Conservation (phyloP, 2,113 vertebrate species). For the Phyllostomus discolor region DNA sequence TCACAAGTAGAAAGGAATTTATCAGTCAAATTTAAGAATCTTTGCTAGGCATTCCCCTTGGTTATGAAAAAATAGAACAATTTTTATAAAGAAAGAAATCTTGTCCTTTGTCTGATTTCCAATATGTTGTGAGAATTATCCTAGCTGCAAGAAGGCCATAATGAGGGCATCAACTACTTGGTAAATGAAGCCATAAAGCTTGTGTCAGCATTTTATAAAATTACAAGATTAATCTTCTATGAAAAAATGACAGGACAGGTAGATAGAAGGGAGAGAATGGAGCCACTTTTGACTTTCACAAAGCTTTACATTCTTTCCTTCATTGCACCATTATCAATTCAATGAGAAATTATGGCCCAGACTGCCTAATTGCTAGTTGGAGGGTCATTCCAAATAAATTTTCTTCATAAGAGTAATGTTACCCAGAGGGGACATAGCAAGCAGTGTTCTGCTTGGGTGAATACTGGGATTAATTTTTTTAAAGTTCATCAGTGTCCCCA, state of each 20-base stretch:
- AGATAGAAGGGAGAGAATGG: constrained; percentile 17
- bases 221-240: constrained; percentile 63
- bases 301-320: constrained; percentile 54
- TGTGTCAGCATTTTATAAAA: constrained; percentile 56
- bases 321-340: constrained; percentile 58
- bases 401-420: constrained; percentile 60
- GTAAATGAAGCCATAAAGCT: constrained; percentile 23
- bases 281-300: constrained; percentile 48
- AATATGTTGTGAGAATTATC: neutral
- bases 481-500: constrained; percentile 41
- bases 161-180: constrained; percentile 20
- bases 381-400: constrained; percentile 71
- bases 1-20: neutral
- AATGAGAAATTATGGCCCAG: constrained; percentile 63
- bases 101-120: neutral
- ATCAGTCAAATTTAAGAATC: neutral
- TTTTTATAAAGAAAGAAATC: neutral
- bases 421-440: constrained; percentile 54
- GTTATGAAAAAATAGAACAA: neutral
- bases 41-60: neutral
- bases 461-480: constrained; percentile 17
- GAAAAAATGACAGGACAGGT: constrained; percentile 45
- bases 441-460: constrained; percentile 31
- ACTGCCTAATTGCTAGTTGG: constrained; percentile 59
- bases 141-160: neutral